These are phyloP conservation scores for Leptinotarsa defecta DNA, from an alignment of 1,140 invertebrate species.

Conservation along the genomic window DNA sequence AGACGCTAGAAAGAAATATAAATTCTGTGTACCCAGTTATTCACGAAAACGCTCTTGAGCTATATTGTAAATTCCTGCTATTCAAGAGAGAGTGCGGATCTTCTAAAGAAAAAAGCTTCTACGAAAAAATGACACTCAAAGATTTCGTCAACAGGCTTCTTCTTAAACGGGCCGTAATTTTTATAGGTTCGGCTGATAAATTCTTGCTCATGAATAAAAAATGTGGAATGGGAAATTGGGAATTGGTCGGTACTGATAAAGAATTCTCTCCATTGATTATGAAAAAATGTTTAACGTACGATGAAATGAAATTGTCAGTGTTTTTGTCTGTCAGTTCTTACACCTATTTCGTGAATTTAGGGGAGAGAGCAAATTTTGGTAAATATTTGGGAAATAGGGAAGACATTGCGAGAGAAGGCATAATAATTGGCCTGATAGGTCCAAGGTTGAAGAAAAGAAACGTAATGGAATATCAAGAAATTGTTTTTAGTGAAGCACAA, in stretches of 20 bases:
- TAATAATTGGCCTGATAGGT: constrained; percentile 56
- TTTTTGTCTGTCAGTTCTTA: constrained; percentile 47
- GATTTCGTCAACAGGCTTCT: constrained; percentile 63
- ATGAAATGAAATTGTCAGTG: constrained; percentile 47
- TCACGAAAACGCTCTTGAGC: constrained; percentile 57
- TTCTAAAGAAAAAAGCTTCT: constrained; percentile 60
- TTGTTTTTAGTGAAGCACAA: constrained; percentile 56
- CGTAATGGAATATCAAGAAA: constrained; percentile 60
- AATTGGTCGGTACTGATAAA: constrained; percentile 52
- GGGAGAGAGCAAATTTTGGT: constrained; percentile 43
- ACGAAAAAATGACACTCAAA: constrained; percentile 62
- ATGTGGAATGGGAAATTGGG: constrained; percentile 57
- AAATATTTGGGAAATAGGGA: constrained; percentile 30
- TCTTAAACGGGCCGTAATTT: constrained; percentile 62
- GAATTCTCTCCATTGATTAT: constrained; percentile 55
- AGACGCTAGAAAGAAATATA: constrained; percentile 55
- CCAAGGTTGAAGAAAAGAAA: constrained; percentile 55
- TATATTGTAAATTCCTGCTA: constrained; percentile 57
- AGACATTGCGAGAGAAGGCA: constrained; percentile 42
- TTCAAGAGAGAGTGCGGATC: constrained; percentile 60
- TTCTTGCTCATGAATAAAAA: constrained; percentile 60
- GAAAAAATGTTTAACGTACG: constrained; percentile 45
- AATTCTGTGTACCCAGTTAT: constrained; percentile 60
- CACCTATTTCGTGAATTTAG: constrained; percentile 45
- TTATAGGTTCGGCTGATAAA: constrained; percentile 59